Evolutionary conservation across 2,888 invertebrate genomes (phyloP), one percentile per base, ranked within the genome.

Genomic region (Spialia ferax): DNA sequence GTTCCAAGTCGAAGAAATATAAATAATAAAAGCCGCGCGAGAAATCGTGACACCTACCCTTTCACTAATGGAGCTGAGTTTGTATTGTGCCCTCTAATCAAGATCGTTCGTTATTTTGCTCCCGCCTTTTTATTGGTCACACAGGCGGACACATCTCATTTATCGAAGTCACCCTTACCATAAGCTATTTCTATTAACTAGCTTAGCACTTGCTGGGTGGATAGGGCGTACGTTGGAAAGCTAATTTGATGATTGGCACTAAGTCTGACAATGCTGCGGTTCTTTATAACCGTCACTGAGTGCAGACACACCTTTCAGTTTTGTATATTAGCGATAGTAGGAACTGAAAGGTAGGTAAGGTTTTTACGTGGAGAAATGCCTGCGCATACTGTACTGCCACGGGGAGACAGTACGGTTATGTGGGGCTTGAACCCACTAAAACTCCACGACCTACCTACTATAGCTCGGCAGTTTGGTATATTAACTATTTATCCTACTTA

Each of bases 1-100:
- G 72, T 75, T 73, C 81, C 42, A 55, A 62, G 80, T 79, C 80
- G 79, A 82, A 77, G 78, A 82, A 83, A 84, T 84, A 90, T 91
- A 91, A 93, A 91, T 91, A 93, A 91, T 91, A 91, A 86, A 86
- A 87, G 77, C 82, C 85, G 81, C 80, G 84, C 84, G 79, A 83
- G 83, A 81, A 89, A 83, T 93, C 93, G 93, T 93, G 93, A 93
- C 91, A 90, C 85, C 82, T 86, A 86, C 87, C 87, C 88, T 87
- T 85, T 87, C 88, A 82, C 89, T 93, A 93, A 93, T 93, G 92
- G 91, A 91, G 82, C 81, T 84, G 83, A 82, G 85, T 85, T 82
- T 81, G 89, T 84, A 87, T 82, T 85, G 88, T 86, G 79, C 80
- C 79, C 77, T 81, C 76, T 84, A 89, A 93, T 91, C 92, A 90